Base-by-base conservation (phyloP, 2,888 invertebrate species). In the Drosophila paranaensis region DNA sequence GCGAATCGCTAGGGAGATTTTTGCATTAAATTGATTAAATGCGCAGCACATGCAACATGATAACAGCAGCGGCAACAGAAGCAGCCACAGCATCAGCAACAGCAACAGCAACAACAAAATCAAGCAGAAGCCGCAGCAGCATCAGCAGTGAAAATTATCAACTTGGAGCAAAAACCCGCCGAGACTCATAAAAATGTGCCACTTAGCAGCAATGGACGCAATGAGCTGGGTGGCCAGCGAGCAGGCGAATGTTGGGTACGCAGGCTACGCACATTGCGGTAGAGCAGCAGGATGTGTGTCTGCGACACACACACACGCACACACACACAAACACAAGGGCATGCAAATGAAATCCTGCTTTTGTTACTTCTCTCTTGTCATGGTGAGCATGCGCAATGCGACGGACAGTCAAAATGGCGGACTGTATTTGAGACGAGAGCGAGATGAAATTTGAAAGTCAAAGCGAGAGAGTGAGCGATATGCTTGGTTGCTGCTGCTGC, bases 121-220 rank as follows among this genome's bases (percentile, higher is more conserved):
- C 48, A 62, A 42, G 74, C 48, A 64, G 77, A 48, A 67, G 20
- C 37, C 53, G 27, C 58, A 63, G 43, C 70, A 68, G 51, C 53
- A 62, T 39, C 69, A 75, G 80, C 81, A 77, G 66, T 76, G 78
- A 86, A 82, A 82, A 88, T 88, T 83, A 88, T 85, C 86, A 87
- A 86, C 79, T 82, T 76, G 81, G 79, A 71, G 72, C 75, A 74
- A 76, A 79, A 86, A 82, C 74, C 87, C 87, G 81, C 69, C 71
- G 88, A 87, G 88, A 86, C 88, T 81, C 85, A 88, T 88, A 88
- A 88, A 88, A 88, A 84, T 87, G 79, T 87, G 89, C 85, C 82
- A 88, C 85, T 85, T 87, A 86, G 88, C 82, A 75, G 82, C 77
- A 82, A 77, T 62, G 76, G 63, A 79, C 40, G 67, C 55, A 74